A percentile compares a stretch with the other conserved stretches of the same genome.
phyloP scores from a whole-genome alignment of 2,113 vertebrate species.

The Pedetes capensis region DNA sequence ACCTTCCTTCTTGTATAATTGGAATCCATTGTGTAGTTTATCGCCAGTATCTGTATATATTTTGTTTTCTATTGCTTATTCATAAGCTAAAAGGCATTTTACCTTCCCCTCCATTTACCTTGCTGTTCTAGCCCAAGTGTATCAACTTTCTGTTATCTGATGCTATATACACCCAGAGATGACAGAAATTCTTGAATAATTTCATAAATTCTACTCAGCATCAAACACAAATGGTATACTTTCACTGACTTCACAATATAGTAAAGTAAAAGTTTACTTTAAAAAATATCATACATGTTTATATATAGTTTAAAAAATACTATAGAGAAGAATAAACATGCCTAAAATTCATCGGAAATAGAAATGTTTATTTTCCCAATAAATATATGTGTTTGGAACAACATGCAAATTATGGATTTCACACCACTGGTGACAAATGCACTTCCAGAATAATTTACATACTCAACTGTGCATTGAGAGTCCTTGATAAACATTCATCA shows the following conservation, averaged over 20 bases:
- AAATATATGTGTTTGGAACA: not conserved
- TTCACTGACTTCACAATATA: not conserved
- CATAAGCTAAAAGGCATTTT: not conserved
- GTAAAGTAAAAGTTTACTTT: not conserved
- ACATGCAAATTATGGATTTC: not conserved
- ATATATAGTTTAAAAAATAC: not conserved
- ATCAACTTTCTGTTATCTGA: not conserved
- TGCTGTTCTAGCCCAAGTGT: not conserved
- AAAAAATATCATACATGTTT: not conserved
- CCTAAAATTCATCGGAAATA: not conserved
- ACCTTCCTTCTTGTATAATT: not conserved
- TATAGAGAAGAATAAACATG: not conserved
- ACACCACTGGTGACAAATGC: not conserved
- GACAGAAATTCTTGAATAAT: not conserved
- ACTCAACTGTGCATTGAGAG: not conserved
- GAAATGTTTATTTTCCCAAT: not conserved
- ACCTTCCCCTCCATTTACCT: not conserved
- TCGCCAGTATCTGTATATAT: not conserved
- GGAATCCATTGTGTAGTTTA: not conserved
- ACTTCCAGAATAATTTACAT: slow-evolving; percentile 8
- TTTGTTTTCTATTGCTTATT: not conserved
- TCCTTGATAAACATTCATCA: not conserved
- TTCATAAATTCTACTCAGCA: not conserved
- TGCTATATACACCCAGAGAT: not conserved
- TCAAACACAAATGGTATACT: not conserved